Evolutionary conservation across 1,140 invertebrate genomes (phyloP), one percentile per base, ranked within the genome.

Genomic region (Halictus rubicundus): DNA sequence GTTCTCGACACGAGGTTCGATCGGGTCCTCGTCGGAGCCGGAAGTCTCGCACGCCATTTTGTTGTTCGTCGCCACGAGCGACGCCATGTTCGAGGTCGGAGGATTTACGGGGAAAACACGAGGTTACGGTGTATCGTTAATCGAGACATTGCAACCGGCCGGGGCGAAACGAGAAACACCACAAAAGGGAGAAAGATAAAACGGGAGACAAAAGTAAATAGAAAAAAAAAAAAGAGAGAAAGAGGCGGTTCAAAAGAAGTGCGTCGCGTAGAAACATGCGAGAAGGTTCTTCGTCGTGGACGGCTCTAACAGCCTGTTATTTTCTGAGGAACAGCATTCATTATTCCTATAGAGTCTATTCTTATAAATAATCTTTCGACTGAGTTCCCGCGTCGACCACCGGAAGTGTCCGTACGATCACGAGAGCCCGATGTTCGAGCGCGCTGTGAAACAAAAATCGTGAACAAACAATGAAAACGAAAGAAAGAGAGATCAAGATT

Each of bases 311-410:
- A 32, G 70, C 61, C 78, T 59, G 61, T 79, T 79, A 79, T 74
- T 79, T 73, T 79, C 78, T 60, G 52, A 80, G 49, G 63, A 52
- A 60, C 46, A 76, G 66, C 65, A 81, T 79, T 68, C 37, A 74
- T 74, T 79, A 79, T 79, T 74, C 70, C 78, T 79, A 79, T 79
- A 79, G 71, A 79, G 78, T 79, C 70, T 79, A 79, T 79, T 79
- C 78, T 79, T 79, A 74, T 79, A 79, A 74, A 74, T 42, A 52
- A 79, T 68, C 70, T 74, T 64, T 74, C 70, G 70, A 74, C 70
- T 79, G 78, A 79, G 63, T 74, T 79, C 32, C 16, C 70, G 54
- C 39, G 70, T 66, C 52, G 71, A 66, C n/a, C 54, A 59, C 46
- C 63, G 70, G 71, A 59, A 57, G n/a, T 72, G 39, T 16, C n/a